These are phyloP conservation scores for Euwallacea fornicatus DNA, from an alignment of 1,140 invertebrate species.

Conservation along the genomic window DNA sequence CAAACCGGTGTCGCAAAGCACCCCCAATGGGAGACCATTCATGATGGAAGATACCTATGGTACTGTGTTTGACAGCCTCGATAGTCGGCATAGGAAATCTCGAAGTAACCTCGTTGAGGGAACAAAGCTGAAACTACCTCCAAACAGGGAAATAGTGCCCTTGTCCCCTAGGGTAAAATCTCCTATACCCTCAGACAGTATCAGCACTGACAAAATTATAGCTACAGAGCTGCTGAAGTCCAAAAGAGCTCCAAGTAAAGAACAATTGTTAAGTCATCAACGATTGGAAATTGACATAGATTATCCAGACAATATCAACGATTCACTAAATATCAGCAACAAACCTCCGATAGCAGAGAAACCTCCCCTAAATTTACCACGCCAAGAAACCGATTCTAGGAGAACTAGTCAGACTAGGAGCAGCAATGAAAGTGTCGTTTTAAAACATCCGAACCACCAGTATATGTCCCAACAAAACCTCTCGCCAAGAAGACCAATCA, in stretches of 20 bases:
- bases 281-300: constrained; percentile 36
- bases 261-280: constrained; percentile 28
- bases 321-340: constrained; percentile 5
- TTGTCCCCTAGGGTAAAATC: constrained; percentile 50
- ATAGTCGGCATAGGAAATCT: constrained; percentile 4
- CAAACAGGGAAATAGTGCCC: constrained; percentile 48
- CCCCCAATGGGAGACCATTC: constrained; percentile 11
- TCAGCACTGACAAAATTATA: constrained; percentile 51
- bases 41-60: constrained; percentile 45
- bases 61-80: constrained; percentile 45
- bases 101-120: constrained; percentile 42
- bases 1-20: constrained; percentile 17
- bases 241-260: constrained; percentile 35
- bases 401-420: constrained; percentile 19
- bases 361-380: neutral
- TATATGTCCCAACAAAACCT: constrained; percentile 21
- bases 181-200: constrained; percentile 46
- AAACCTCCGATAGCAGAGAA: constrained; percentile 25
- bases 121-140: constrained; percentile 48
- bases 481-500: constrained; percentile 30
- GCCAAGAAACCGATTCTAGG: neutral
- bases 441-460: constrained; percentile 28
- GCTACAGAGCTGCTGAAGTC: constrained; percentile 50
- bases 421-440: constrained; percentile 16
- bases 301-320: constrained; percentile 36